Evolutionary conservation across 2,888 invertebrate species (phyloP), one percentile per base, ranked within the genome.

Genomic region (Drosophila histrio): DNA sequence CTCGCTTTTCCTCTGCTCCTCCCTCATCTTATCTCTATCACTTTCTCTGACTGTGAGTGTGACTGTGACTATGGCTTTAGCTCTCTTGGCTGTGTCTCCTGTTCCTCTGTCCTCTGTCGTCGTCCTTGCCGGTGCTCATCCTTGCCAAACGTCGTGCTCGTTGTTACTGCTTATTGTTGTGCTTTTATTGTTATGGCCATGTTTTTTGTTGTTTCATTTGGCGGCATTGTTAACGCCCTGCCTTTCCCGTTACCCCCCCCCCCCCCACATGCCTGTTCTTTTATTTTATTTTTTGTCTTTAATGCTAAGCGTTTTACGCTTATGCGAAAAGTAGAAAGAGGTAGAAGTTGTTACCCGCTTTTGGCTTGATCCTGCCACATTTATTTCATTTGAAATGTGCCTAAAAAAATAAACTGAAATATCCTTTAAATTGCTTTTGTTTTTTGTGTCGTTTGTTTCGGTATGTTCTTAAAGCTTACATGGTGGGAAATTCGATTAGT

Each of bases 161-260:
- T 83, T 83, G 87, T 87, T 80, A 80, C 78, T 83, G 87, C 87
- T 83, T 80, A 83, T 83, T 83, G 81, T 83, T 83, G 87, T 77
- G 82, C 82, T 80, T 83, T 83, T 83, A 83, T 83, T 83, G 82
- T 83, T 83, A 83, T 80, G 73, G 81, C 78, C 81, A 80, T 83
- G 81, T 87, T 87, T 84, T 68, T 76, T 83, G 78, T 72, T 82
- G 71, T 86, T 82, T 86, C 82, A 83, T 82, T 82, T 83, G 87
- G 74, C 64, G 79, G 85, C 87, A 87, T 83, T 83, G 85, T 83
- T 79, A 68, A 38, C 47, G 59, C 39, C 28, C 52, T 19, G 34
- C 19, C 41, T 34, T 38, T 17, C 26, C 21, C 30, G n/a, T n/a
- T n/a, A n/a, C 15, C n/a, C 7, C n/a, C 38, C 2, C 39, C 15